A percentile compares a stretch with the other conserved stretches of the same genome.
Evolutionary conservation across 2,888 invertebrate genomes (phyloP).

Genomic region (Antheraea assamensis): DNA sequence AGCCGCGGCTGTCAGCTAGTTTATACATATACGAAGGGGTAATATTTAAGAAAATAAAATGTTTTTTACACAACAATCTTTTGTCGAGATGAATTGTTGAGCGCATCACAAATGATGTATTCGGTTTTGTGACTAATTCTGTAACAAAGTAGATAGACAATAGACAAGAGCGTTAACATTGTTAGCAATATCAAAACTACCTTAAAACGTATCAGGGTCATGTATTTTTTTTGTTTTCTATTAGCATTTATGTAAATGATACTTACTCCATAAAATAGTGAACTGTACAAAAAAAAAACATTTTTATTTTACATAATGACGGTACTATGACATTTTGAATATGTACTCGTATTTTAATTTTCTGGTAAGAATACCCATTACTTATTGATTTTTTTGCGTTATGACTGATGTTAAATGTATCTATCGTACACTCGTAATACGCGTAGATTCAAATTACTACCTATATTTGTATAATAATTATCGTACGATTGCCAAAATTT

Average conservation of each 20-base stretch:
- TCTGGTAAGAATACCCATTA: not conserved
- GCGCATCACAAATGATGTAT: not conserved
- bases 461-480: constrained; percentile 4
- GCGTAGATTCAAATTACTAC: not conserved
- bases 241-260: not conserved
- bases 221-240: not conserved
- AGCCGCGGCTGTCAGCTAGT: too few relatives aligned
- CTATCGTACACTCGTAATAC: not conserved
- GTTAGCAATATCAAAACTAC: not conserved
- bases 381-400: not conserved
- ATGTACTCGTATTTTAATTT: not conserved
- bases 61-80: not conserved
- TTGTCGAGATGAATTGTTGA: not conserved
- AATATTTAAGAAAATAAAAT: not conserved
- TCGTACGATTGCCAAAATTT: not conserved
- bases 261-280: not conserved
- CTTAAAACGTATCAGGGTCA: not conserved
- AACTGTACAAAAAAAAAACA: not conserved
- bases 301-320: not conserved
- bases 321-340: not conserved
- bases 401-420: not conserved
- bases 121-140: not conserved
- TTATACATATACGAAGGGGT: not conserved
- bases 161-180: not conserved
- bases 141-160: not conserved